These are phyloP conservation scores for Enoplosus armatus DNA, from an alignment of 2,797 vertebrate genomes.

Conservation along the genomic window DNA sequence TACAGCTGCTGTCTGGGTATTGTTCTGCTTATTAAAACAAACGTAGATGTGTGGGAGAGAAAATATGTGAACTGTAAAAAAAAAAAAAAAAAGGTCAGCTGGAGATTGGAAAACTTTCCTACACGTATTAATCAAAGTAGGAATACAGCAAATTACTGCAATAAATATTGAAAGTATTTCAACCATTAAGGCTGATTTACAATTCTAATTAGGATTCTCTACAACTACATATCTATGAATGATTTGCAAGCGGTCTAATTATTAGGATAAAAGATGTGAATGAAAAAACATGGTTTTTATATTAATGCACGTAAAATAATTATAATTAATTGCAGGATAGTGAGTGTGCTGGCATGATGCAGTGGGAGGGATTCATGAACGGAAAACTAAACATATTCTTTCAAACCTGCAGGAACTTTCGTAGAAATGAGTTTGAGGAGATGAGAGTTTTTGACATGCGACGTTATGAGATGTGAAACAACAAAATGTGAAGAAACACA, in stretches of 20 bases:
- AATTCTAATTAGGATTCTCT: constrained; percentile 18
- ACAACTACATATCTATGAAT: background rate
- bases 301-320: constrained; percentile 3
- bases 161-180: constrained; percentile 38
- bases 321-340: background rate
- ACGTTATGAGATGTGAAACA: background rate
- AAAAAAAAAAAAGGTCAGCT: constrained; percentile 26
- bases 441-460: too few species aligned
- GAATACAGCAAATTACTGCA: background rate
- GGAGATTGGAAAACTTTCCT: constrained; percentile 19
- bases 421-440: background rate
- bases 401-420: background rate
- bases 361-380: background rate
- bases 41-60: constrained; percentile 8
- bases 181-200: constrained; percentile 33
- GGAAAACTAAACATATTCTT: background rate
- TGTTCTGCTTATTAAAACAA: constrained; percentile 32
- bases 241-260: constrained; percentile 22
- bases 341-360: constrained; percentile 2
- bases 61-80: constrained; percentile 7
- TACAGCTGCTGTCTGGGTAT: background rate
- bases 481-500: background rate
- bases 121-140: constrained; percentile 20
- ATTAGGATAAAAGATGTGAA: constrained; percentile 17
- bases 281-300: constrained; percentile 15